A percentile compares a stretch with the other conserved stretches of the same genome.
Evolutionary conservation across 2,113 vertebrate genomes (phyloP).

Genomic region (Polyodon spathula): DNA sequence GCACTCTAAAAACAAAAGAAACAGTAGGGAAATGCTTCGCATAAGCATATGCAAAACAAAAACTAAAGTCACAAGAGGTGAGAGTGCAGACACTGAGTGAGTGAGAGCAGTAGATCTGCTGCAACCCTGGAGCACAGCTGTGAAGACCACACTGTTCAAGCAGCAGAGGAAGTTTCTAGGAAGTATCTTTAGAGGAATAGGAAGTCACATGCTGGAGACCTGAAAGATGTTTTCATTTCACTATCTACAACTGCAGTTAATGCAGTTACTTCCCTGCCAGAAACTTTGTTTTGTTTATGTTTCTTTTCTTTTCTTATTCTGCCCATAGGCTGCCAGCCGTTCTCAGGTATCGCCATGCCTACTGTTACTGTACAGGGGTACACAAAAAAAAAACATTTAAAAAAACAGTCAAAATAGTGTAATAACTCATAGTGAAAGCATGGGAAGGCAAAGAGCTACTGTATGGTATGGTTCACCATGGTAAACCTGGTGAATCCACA

Average conservation of each 20-base stretch:
- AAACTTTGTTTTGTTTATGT: too few relatives aligned
- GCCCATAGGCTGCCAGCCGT: too few relatives aligned
- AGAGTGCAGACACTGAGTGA: constrained; percentile 23
- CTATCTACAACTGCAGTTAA: constrained; percentile 47
- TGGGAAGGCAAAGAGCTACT: too few relatives aligned
- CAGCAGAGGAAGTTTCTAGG: constrained; percentile 65
- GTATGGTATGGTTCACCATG: too few relatives aligned
- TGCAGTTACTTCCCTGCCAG: constrained; percentile 20
- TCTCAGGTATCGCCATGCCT: too few relatives aligned
- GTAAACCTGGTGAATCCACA: too few relatives aligned
- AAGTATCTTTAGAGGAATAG: constrained; percentile 67
- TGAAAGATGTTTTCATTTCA: constrained; percentile 54
- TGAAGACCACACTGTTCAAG: constrained; percentile 34
- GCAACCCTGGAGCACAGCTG: constrained; percentile 33
- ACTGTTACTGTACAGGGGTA: too few relatives aligned
- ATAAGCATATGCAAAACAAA: constrained; percentile 17
- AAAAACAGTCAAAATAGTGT: too few relatives aligned
- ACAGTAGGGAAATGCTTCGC: constrained; percentile 13
- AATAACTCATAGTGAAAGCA: too few relatives aligned
- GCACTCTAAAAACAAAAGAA: constrained; percentile 64
- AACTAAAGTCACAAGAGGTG: constrained; percentile 21
- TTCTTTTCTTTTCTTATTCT: too few relatives aligned
- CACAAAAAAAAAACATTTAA: too few relatives aligned
- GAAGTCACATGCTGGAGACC: constrained; percentile 63
- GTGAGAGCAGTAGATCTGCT: constrained; percentile 26